These are phyloP conservation scores for Melieria picta DNA, from an alignment of 2,888 invertebrate species.

Conservation along the genomic window DNA sequence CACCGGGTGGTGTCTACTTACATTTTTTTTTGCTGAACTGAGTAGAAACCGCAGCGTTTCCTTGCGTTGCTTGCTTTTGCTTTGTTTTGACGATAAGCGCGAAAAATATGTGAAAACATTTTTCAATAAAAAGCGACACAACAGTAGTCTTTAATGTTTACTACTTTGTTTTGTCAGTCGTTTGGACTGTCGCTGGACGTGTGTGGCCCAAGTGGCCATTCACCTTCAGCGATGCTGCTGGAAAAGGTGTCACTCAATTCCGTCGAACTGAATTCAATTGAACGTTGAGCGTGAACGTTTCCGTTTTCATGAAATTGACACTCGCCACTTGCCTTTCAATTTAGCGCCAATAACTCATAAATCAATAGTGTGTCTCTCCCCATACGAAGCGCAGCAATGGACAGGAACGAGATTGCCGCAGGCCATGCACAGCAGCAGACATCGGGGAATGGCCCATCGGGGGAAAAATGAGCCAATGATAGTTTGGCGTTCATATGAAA, in stretches of 20 bases:
- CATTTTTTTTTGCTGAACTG: no score
- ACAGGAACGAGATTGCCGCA: neutral
- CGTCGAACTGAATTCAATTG: constrained; percentile 12
- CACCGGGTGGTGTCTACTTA: no score
- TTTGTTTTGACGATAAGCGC: constrained; percentile 1
- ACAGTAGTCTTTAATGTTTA: neutral
- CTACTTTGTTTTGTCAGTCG: neutral
- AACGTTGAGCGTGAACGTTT: constrained; percentile 17
- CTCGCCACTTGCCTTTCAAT: constrained; percentile 48
- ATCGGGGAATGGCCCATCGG: neutral
- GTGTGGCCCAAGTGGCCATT: neutral
- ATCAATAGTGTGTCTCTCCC: constrained; percentile 50
- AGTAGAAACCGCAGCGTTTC: no score
- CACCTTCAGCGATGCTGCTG: neutral
- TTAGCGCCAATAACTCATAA: constrained; percentile 60
- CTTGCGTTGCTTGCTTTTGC: no score
- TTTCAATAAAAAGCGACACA: neutral
- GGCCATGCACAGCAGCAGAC: constrained; percentile 10
- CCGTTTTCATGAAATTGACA: constrained; percentile 48
- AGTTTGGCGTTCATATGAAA: constrained; percentile 47
- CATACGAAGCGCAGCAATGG: constrained; percentile 1
- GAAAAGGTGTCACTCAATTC: constrained; percentile 35
- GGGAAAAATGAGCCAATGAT: constrained; percentile 51
- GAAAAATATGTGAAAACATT: constrained; percentile 26
- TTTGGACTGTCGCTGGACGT: no score